phyloP scores from a whole-genome alignment of 2,113 vertebrate genomes.

The Pangasianodon gigas region DNA sequence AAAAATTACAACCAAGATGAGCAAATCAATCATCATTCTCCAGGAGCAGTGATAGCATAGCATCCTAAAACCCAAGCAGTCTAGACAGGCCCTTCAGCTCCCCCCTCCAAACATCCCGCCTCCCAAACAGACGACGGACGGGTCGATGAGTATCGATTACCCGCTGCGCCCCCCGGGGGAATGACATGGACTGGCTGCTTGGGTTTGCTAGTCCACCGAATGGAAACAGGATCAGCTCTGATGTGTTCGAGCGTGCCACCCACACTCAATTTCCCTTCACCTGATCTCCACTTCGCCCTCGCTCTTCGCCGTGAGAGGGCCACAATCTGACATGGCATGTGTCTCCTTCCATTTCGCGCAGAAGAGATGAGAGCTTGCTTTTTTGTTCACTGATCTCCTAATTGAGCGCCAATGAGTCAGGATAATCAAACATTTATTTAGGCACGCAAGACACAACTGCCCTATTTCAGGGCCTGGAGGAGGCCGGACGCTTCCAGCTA shows the following conservation, averaged over 20 bases:
- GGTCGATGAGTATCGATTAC: slow-evolving; percentile 58
- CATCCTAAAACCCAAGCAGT: slow-evolving; percentile 54
- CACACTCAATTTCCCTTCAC: slow-evolving; percentile 54
- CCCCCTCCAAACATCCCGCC: neutral
- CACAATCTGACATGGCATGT: slow-evolving; percentile 45
- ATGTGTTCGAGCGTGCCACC: slow-evolving; percentile 46
- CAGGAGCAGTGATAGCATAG: slow-evolving; percentile 42
- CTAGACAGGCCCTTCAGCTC: slow-evolving; percentile 52
- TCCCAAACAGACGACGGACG: slow-evolving; percentile 53
- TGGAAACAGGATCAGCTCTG: slow-evolving; percentile 50
- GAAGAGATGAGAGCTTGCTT: slow-evolving; percentile 1
- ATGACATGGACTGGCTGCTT: slow-evolving; percentile 50
- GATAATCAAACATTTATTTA: slow-evolving; percentile 49
- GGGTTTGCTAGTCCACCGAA: slow-evolving; percentile 44
- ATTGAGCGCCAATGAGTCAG: neutral
- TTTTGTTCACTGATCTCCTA: neutral
- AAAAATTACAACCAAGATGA: slow-evolving; percentile 37
- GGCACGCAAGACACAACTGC: slow-evolving; percentile 30
- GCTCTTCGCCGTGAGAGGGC: slow-evolving; percentile 14
- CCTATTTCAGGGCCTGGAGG: slow-evolving; percentile 23
- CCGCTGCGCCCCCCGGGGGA: slow-evolving; percentile 39
- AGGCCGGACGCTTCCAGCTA: slow-evolving; percentile 27
- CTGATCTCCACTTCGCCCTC: slow-evolving; percentile 46
- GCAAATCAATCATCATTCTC: slow-evolving; percentile 55
- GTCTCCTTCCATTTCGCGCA: slow-evolving; percentile 43